Conservation (phyloP, 2,888 invertebrate species). For the Taphrorychus bicolor region DNA sequence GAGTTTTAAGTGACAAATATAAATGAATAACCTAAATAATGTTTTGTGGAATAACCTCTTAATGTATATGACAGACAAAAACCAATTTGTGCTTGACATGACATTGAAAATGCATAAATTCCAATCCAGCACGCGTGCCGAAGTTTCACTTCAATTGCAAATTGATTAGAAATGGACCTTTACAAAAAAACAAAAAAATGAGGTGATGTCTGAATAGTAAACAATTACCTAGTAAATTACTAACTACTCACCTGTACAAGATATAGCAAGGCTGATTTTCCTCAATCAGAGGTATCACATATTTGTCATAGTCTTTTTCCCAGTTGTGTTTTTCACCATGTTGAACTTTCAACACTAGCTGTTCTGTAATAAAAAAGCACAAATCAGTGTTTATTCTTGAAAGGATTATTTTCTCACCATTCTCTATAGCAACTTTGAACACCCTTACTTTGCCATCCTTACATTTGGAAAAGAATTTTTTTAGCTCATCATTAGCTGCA, state of each 20-base stretch:
- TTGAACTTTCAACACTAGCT: conserved; percentile 72
- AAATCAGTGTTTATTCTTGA: neutral
- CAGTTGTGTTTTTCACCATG: conserved; percentile 75
- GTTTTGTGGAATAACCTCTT: no score
- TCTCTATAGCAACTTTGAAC: conserved; percentile 84
- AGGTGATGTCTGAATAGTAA: no score
- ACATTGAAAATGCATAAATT: no score
- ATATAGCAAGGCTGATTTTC: conserved; percentile 90
- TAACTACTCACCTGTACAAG: conserved; percentile 86
- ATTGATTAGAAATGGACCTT: no score
- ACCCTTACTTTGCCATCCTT: conserved; percentile 81
- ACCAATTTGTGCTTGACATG: no score
- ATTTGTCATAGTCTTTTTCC: conserved; percentile 86
- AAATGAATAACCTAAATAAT: no score
- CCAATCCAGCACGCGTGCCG: no score
- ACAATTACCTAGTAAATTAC: neutral
- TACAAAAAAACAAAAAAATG: no score
- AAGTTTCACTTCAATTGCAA: no score
- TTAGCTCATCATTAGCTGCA: conserved; percentile 81
- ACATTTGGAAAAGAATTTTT: conserved; percentile 82
- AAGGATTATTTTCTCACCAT: conserved; percentile 70
- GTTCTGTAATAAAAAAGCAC: conserved; percentile 67
- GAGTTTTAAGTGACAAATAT: no score
- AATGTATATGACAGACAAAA: no score
- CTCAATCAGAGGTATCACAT: conserved; percentile 73